Base-by-base conservation (phyloP, 2,888 invertebrate species). In the Gastrophysa polygoni region DNA sequence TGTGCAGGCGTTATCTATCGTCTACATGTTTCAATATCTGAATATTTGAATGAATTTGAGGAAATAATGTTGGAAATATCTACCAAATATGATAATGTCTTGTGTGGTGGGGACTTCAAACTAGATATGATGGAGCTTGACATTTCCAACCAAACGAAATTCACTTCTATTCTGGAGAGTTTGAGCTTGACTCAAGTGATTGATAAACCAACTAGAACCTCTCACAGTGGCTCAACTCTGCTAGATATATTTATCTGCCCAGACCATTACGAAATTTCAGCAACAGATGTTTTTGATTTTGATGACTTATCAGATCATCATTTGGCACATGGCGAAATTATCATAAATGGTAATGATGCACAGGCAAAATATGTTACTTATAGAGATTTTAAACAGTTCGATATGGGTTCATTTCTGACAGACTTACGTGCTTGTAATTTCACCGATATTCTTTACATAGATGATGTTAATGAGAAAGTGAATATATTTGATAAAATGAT, bases 101-200 rank as follows among this genome's bases (percentile, higher is more conserved):
- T 46, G 46, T 46, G 46, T 46, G 46, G 46, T 14, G 46, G 46
- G 46, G 46, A 46, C 46, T 46, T 46, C 46, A 46, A 46, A 18
- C 46, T 46, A 14, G 46, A 46, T 46, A 46, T 46, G 46, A 18
- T 46, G 3, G 46, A 46, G 16, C 46, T 46, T 14, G 46, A 46
- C n/a, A n/a, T 18, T 21, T 8, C 46, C 46, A 10, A 46, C 16
- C 18, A 46, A 46, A 8, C 46, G 18, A 46, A 46, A 46, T 46
- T 46, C 18, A 21, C 18, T 14, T 21, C 46, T 46, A 46, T 18
- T 21, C 18, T 46, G n/a, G 46, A 46, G 46, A 18, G 10, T 10
- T 14, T 46, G 11, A 46, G 18, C 18, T 46, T 46, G 18, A 46
- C 3, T 10, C 21, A 46, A 21, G 46, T 46, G n/a, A 18, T 46